Evolutionary conservation across 2,113 vertebrate genomes (phyloP).

Genomic region (Pelvicachromis taeniatus): DNA sequence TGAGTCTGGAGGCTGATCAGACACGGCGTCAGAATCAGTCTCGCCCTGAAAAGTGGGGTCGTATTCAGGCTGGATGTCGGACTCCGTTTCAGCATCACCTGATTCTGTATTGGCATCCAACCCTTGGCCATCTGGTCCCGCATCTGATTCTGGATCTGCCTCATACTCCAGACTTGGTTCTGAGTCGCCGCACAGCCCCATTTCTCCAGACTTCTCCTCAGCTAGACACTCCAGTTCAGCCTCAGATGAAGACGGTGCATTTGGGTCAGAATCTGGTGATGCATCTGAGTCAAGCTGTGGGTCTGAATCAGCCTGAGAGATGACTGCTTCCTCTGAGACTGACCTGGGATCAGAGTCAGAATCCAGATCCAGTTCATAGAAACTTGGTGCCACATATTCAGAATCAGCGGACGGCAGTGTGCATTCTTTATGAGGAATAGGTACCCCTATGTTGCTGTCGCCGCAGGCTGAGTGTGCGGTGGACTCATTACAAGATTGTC

Average conservation of each 20-base stretch:
- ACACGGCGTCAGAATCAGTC: conserved; percentile 49
- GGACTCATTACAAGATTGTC: not conserved
- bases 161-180: conserved; percentile 59
- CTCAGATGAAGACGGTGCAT: conserved; percentile 46
- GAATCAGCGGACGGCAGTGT: not conserved
- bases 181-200: conserved; percentile 26
- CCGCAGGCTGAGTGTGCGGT: not conserved
- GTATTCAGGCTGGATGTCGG: conserved; percentile 53
- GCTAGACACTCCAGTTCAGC: conserved; percentile 35
- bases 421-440: conserved; percentile 1
- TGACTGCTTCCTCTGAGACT: conserved; percentile 26
- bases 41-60: conserved; percentile 43
- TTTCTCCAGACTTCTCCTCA: not conserved
- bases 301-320: conserved; percentile 27
- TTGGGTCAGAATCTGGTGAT: conserved; percentile 39
- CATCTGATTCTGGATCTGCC: conserved; percentile 44
- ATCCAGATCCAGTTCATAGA: conserved; percentile 39
- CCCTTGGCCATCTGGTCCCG: conserved; percentile 29
- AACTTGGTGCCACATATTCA: conserved; percentile 24
- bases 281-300: conserved; percentile 37
- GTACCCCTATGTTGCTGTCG: not conserved
- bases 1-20: conserved; percentile 52
- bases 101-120: conserved; percentile 47
- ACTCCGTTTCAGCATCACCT: conserved; percentile 53
- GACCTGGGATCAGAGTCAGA: conserved; percentile 63